Evolutionary conservation across 2,113 vertebrate genomes (phyloP), one percentile per base, ranked within the genome.

Genomic region (Gasterosteus aculeatus): DNA sequence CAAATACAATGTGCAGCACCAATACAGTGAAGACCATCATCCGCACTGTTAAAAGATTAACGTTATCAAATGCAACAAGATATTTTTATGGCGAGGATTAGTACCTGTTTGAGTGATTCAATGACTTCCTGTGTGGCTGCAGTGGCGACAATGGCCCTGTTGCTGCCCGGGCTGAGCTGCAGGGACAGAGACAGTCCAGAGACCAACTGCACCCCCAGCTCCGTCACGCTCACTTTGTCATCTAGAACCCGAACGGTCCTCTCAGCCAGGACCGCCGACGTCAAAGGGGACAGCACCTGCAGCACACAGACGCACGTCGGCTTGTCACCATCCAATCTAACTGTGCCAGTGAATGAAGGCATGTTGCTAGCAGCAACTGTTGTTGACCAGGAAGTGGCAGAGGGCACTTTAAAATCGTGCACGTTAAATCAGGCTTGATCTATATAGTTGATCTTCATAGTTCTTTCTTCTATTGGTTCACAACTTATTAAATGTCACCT

Each of bases 201-300:
- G 33, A 99, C 97, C 73, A 99, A 87, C 93, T 98, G 97, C 69
- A 99, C 88, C 5, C 96, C 96, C 1, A 99, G 90, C 86, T 97
- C 96, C 4, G 95, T 97, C 89, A 99, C 95, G 5, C 95, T 95
- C 85, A 99, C 98, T 89, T 95, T 98, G 87, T 99, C 97, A 71
- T 99, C 98, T 54, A 96, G 69, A 77, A 99, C 97, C 1, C 93
- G 95, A 79, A 99, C 94, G 0, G 93, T 96, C 93, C 95, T 96
- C 93, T 99, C 97, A 14, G 95, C 98, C 93, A 99, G 91, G 91
- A 98, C 96, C 31, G 94, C 93, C 73, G 97, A 96, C 0, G 97
- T 98, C 56, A 99, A 87, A 6, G 97, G 98, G 71, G 97, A 99
- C 87, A 97, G 76, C 84, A 99, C 97, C 98, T 99, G 93, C 12